Evolutionary conservation across 2,888 invertebrate genomes (phyloP), one percentile per base, ranked within the genome.

Genomic region (Linhomoeus sp.): DNA sequence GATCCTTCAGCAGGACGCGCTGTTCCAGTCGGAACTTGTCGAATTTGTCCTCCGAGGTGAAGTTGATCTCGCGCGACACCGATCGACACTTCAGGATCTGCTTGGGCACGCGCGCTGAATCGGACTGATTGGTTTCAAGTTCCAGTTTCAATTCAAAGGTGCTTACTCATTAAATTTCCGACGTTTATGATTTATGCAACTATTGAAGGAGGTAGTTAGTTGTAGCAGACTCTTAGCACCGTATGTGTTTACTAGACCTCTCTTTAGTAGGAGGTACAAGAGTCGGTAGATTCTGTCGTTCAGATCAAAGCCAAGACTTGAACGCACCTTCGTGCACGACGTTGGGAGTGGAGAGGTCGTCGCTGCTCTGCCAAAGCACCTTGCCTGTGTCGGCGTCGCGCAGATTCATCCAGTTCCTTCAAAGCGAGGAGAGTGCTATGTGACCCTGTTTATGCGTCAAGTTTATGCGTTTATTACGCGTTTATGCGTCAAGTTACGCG

Each of bases 21-120:
- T 84, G 92, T 68, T 97, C 94, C 53, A 97, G 71, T 52, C 94
- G 75, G 67, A 94, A 94, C 66, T 84, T 83, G 54, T 94, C 87
- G 78, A 99, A 85, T 12, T 81, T 76, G 67, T 94, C 86, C 39
- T 81, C 62, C 15, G 73, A 74, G 19, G 72, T 71, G 58, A 73
- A 73, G 58, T 73, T 74, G 35, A 73, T 65, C 57, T 74, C 73
- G 39, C 73, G 59, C 1, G 72, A 71, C 2, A 73, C 71, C 3
- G 72, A 67, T 51, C 87, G 74, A 67, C 92, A 86, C 68, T 90
- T 86, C 36, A 99, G 73, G 58, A 97, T 90, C 62, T 81, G 80
- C 63, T 94, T 92, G 0, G 97, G 94, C 36, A 99, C 92, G 51
- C 82, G 74, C n/a, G 92, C 94, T 73, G 58, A 25, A 63, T 62